These are phyloP conservation scores for Ectropis crepuscularia DNA, from an alignment of 2,888 invertebrate genomes.

Conservation along the genomic window DNA sequence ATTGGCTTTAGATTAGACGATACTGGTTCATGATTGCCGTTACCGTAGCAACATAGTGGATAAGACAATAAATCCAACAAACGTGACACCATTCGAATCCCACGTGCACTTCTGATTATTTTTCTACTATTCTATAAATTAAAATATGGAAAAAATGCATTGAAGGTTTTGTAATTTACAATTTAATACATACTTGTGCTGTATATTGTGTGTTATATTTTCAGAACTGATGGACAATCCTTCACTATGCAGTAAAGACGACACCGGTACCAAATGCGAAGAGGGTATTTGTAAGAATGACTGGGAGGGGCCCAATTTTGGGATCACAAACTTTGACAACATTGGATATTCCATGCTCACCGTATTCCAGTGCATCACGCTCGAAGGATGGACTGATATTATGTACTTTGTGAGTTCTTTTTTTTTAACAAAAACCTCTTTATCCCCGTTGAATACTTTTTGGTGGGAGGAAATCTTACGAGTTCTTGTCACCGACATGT, in stretches of 20 bases:
- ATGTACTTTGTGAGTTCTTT: slow-evolving; percentile 91
- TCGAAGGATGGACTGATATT: slow-evolving; percentile 99
- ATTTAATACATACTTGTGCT: no score
- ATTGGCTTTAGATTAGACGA: no score
- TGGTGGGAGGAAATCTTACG: neutral
- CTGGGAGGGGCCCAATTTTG: slow-evolving; percentile 93
- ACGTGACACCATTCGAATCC: no score
- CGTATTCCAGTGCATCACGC: slow-evolving; percentile 99
- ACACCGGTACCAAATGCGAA: slow-evolving; percentile 87
- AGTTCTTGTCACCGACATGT: neutral
- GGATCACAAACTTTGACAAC: slow-evolving; percentile 99
- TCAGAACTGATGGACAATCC: slow-evolving; percentile 55
- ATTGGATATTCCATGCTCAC: slow-evolving; percentile 99
- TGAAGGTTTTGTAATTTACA: no score
- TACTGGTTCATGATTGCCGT: no score
- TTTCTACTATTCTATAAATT: no score
- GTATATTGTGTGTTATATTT: neutral
- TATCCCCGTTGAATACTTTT: neutral
- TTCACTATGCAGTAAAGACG: slow-evolving; percentile 74
- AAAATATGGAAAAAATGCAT: no score
- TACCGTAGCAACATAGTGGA: no score
- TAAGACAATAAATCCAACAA: no score
- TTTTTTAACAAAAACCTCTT: neutral
- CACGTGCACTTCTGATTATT: no score
- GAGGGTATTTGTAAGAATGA: slow-evolving; percentile 82